A percentile compares a stretch with the other conserved stretches of the same genome.
Conservation (phyloP, 2,797 vertebrate genomes). For the Gadopsis marmoratus region DNA sequence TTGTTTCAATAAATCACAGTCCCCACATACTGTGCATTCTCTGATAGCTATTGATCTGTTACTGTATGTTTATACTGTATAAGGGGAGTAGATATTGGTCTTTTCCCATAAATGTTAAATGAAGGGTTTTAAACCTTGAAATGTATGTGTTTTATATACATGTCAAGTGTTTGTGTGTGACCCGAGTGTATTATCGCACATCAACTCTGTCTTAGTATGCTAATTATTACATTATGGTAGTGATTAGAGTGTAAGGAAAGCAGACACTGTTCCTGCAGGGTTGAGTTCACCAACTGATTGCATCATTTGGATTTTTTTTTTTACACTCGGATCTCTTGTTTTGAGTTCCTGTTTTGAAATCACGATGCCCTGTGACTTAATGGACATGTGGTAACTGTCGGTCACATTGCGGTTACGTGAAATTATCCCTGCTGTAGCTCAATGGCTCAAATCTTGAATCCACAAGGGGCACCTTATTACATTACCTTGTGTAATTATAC, state of each 20-base stretch:
- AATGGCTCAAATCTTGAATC: neutral
- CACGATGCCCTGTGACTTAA: neutral
- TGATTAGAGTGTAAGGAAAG: neutral
- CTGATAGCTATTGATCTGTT: neutral
- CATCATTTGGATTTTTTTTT: slow-evolving; percentile 28
- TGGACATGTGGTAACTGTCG: neutral
- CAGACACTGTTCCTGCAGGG: neutral
- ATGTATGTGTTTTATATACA: neutral
- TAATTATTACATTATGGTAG: neutral
- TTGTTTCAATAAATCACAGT: slow-evolving; percentile 19
- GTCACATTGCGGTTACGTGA: neutral
- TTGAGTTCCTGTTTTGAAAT: slow-evolving; percentile 45
- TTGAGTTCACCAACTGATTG: slow-evolving; percentile 6
- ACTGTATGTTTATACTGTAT: neutral
- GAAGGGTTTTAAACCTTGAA: neutral
- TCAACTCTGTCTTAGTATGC: slow-evolving; percentile 12
- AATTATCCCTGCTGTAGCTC: neutral
- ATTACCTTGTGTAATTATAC: neutral
- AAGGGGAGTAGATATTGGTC: neutral
- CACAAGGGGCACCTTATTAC: neutral
- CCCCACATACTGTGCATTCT: neutral
- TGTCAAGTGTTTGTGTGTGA: no score
- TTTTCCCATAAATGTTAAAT: slow-evolving; percentile 10
- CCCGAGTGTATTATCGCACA: neutral
- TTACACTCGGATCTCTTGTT: neutral